Evolutionary conservation across 2,888 invertebrate species (phyloP), one percentile per base, ranked within the genome.

Genomic region (Ichneumoninae sp.): DNA sequence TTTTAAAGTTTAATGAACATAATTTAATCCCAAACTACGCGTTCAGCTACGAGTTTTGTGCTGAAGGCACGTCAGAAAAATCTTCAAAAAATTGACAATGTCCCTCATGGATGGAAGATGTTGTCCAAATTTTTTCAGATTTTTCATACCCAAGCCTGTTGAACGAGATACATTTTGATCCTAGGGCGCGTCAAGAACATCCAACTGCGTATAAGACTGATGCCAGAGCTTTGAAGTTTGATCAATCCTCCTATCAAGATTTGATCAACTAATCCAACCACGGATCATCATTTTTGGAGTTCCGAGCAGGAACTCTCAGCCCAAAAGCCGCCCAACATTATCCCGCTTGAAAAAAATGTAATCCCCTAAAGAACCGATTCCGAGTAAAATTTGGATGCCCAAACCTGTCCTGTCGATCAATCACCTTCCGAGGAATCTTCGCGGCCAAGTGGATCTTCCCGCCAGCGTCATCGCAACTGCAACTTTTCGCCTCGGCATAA

Each of bases 401-500:
- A 33, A 62, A 33, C 1, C 16, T 33, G 33, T 33, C 4, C 16
- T n/a, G 62, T 7, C 26, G 16, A 62, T 62, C 26, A 62, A 62
- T 62, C 30, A 33, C 69, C 57, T 68, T 30, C 62, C 68, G 40
- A 44, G 26, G 66, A 74, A 66, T 79, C 68, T 52, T 44, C 6
- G 40, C n/a, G 16, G 50, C 60, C 22, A 69, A 6, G 52, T 44
- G 13, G 68, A 81, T 68, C 52, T 33, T 44, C 13, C 44, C 57
- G 22, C 52, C 30, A 68, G 68, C 77, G 54, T 65, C 68, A 44
- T 71, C 40, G 62, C 40, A 54, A 40, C 68, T 70, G 74, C 71
- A 82, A 71, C 81, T 85, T 74, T 82, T 50, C 52, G 82, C 62
- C 57, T 69, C 19, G 47, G 50, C 60, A 47, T 66, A 36, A 36